Evolutionary conservation across 1,140 invertebrate species (phyloP), one percentile per base, ranked within the genome.

Genomic region (Drosophila pseudoobscura): DNA sequence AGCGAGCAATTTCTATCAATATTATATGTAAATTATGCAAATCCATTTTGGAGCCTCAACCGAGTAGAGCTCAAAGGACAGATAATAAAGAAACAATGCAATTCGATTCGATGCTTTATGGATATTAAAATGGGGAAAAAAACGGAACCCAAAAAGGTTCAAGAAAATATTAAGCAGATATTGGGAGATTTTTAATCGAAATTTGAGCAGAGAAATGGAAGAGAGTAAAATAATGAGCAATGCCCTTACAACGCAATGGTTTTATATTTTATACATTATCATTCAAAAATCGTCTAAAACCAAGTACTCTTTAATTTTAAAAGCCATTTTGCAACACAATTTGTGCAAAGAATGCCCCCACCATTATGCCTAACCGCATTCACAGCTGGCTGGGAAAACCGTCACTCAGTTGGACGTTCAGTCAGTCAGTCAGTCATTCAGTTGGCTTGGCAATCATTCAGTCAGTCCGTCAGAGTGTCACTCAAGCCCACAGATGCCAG

Each of bases 11-110:
- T 74, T 62, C 60, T 56, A 76, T 75, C 55, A 75, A 75, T 75
- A 69, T 52, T 62, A 68, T 55, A 75, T 50, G 58, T 69, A 68
- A 88, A 73, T 79, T 79, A 88, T 88, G 83, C 84, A 88, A 88
- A 88, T 88, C 6, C 47, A 39, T 13, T 53, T 49, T 46, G 57
- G 43, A n/a, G 35, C 20, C 35, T 53, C 31, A 68, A 50, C 47
- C 35, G 65, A 65, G 35, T 15, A 49, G 17, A 13, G 9, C n/a
- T 17, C 26, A 17, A 44, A 1, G 17, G 5, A 39, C 8, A 55
- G 31, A 68, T 68, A 68, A 68, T 64, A 50, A 43, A n/a, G 41
- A 31, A 31, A 11, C 43, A 66, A 66, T 55, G 43, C 22, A 54
- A 66, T 65, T 66, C 39, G 17, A 31, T 13, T 39, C 3, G 35